These are phyloP conservation scores for Lordiphosa stackelbergi DNA, from an alignment of 1,140 invertebrate species.

Conservation along the genomic window DNA sequence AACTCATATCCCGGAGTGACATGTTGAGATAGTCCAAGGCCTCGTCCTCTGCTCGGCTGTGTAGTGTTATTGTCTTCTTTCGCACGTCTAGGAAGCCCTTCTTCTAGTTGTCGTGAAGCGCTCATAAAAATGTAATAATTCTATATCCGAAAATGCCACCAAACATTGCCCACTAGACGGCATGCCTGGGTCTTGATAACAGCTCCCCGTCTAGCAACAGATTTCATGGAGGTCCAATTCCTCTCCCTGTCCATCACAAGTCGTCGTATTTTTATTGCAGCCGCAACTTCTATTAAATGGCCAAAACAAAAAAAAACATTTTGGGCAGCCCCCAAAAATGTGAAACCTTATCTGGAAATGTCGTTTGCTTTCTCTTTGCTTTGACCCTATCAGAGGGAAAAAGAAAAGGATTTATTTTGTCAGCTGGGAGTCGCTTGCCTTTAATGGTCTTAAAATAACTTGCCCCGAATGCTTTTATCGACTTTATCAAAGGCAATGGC, in stretches of 20 bases:
- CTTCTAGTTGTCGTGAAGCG: slow-evolving; percentile 17
- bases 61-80: slow-evolving; percentile 58
- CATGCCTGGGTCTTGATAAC: slow-evolving; percentile 60
- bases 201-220: slow-evolving; percentile 51
- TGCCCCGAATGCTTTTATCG: slow-evolving; percentile 55
- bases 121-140: slow-evolving; percentile 70
- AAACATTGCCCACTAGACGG: not conserved
- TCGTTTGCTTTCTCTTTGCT: slow-evolving; percentile 41
- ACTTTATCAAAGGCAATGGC: slow-evolving; percentile 65
- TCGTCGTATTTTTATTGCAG: slow-evolving; percentile 57
- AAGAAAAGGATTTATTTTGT: slow-evolving; percentile 54
- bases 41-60: not conserved
- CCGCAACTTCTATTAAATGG: slow-evolving; percentile 72
- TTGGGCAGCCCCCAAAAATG: slow-evolving; percentile 29
- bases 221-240: slow-evolving; percentile 29
- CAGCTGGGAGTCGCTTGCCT: slow-evolving; percentile 17
- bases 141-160: slow-evolving; percentile 34
- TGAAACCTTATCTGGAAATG: slow-evolving; percentile 65
- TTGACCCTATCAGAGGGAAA: slow-evolving; percentile 16
- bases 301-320: slow-evolving; percentile 30
- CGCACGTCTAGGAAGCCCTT: slow-evolving; percentile 20
- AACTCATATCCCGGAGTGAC: slow-evolving; percentile 24
- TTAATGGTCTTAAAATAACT: slow-evolving; percentile 67
- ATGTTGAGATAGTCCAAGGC: slow-evolving; percentile 47
- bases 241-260: slow-evolving; percentile 11